Conservation (phyloP, 92 coral and sea anemone species). For the Plumapathes pennacea region DNA sequence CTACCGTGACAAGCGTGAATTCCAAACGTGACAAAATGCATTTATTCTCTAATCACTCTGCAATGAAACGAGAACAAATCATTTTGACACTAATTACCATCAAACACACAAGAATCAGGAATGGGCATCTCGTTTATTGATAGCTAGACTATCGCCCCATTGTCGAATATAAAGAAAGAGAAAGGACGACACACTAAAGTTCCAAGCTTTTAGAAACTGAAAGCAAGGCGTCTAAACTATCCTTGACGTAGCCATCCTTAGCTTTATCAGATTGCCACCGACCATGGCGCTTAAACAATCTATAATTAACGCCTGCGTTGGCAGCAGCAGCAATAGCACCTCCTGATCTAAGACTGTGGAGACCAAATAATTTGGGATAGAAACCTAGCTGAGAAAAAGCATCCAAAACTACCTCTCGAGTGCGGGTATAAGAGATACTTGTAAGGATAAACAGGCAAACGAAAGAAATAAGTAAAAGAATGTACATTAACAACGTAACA, state of each 20-base stretch:
- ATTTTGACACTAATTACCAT: neutral
- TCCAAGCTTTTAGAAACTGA: conserved; percentile 48
- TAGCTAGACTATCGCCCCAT: neutral
- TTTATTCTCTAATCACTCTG: conserved; percentile 5
- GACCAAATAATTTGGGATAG: conserved; percentile 22
- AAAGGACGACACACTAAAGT: conserved; percentile 15
- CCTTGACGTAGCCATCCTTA: conserved; percentile 48
- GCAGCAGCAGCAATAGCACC: conserved; percentile 68
- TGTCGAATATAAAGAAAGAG: conserved; percentile 25
- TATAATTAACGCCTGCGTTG: conserved; percentile 35
- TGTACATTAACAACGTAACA: no score
- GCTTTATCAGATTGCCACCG: conserved; percentile 57
- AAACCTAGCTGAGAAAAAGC: conserved; percentile 23
- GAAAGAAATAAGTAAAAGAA: neutral
- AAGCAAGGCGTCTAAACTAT: conserved; percentile 26
- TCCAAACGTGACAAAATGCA: no score
- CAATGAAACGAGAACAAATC: conserved; percentile 10
- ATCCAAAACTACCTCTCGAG: conserved; percentile 37
- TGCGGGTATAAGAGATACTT: conserved; percentile 29
- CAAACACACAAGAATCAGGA: conserved; percentile 14
- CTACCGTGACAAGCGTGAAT: no score
- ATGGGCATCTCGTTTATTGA: conserved; percentile 11
- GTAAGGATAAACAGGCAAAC: conserved; percentile 15
- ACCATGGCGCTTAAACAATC: conserved; percentile 58
- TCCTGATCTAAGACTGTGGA: conserved; percentile 54